These are phyloP conservation scores for Stenodera caucasica DNA, from an alignment of 2,888 invertebrate species.

Conservation along the genomic window DNA sequence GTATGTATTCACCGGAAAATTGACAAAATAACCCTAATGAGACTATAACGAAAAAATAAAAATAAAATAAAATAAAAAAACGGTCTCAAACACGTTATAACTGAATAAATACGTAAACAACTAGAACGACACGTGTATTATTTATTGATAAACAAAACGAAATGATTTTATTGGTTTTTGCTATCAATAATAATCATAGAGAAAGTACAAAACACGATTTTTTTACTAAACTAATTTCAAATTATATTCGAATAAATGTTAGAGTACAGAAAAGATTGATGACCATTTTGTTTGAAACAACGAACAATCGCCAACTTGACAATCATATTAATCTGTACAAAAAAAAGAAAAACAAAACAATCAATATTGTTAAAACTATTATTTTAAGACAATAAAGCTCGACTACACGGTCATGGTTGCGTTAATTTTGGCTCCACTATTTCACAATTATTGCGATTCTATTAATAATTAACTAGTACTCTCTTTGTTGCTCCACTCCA, in stretches of 20 bases:
- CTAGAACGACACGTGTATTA: constrained; percentile 17
- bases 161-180: background rate
- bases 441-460: constrained; percentile 1
- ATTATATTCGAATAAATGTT: constrained; percentile 2
- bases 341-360: background rate
- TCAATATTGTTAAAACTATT: background rate
- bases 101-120: constrained; percentile 21
- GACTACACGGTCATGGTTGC: constrained; percentile 6
- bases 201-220: background rate
- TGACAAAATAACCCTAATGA: constrained; percentile 17
- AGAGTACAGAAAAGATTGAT: background rate
- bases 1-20: constrained; percentile 19
- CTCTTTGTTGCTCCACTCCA: background rate
- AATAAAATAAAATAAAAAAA: too few species aligned
- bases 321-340: background rate
- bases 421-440: too few species aligned
- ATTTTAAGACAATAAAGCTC: background rate
- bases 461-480: background rate
- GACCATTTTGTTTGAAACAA: background rate
- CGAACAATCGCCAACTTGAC: background rate
- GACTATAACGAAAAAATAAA: constrained; percentile 20
- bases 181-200: constrained; percentile 3
- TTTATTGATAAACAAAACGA: background rate
- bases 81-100: constrained; percentile 4
- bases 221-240: background rate